Evolutionary conservation across 1,140 invertebrate species (phyloP), one percentile per base, ranked within the genome.

Genomic region (Tribolium madens): DNA sequence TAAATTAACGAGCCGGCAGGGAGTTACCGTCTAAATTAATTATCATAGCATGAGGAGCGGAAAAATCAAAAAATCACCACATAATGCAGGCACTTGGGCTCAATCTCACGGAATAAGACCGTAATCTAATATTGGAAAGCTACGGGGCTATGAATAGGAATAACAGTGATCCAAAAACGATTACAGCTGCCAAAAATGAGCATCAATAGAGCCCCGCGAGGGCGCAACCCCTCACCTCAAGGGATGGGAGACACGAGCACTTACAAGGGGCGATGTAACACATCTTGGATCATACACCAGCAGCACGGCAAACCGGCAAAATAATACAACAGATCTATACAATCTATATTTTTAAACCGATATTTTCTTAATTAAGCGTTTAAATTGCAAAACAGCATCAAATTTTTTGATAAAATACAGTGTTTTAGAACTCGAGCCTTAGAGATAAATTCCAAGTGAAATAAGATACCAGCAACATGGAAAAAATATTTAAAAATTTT

Each of bases 171-270:
- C 84, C 83, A 83, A 84, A 85, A 85, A 84, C 84, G 84, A 84
- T 85, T 85, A 85, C 84, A 85, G 84, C 84, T 85, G 84, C 84
- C 84, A 85, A 82, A 85, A 85, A 85, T 85, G 84, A 85, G 81
- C 84, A 84, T 84, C 83, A 83, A 83, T 82, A 75, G 75, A 73
- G 76, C 76, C 81, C 76, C 80, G 74, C 73, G 82, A 81, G 79
- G 73, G 79, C 71, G 21, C 76, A 60, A 52, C 79, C 76, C 72
- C 71, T 78, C 69, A 26, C 73, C 77, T 15, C 60, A 53, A 50
- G 74, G 50, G 71, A 77, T n/a, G 50, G 9, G 13, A 46, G 36
- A 36, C 6, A 12, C 33, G 6, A 21, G 17, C 46, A 52, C 50
- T 50, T 72, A 50, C 50, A 72, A 52, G 50, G 70, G 70, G 70